Base-by-base conservation (phyloP, 2,797 vertebrate genomes). In the Chiroxiphia lanceolata region DNA sequence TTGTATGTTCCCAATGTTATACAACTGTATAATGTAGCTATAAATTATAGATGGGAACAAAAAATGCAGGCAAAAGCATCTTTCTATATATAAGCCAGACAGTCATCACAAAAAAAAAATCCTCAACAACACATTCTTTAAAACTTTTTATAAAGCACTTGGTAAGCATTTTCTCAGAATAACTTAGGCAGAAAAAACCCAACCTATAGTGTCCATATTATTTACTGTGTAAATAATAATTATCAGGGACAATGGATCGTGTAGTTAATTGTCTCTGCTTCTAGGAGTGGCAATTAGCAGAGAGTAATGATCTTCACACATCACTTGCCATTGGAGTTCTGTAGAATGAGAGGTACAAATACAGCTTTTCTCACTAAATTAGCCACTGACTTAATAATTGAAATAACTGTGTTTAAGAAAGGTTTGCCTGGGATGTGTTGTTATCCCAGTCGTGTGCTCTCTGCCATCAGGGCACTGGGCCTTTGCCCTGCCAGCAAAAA, bases 151-250 rank as follows among this genome's bases (percentile, higher is more conserved):
- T 63, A 12, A 85, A 85, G 21, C 74, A 57, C 19, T 78, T 72
- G 18, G 5, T 75, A 82, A 87, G 69, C 79, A 20, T 65, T 91
- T 95, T 76, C 47, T 86, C 22, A 60, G 70, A 87, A 67, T 56
- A 72, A 83, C 36, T 45, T 15, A 59, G 36, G 59, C 36, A 89
- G 67, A 51, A 65, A 77, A 75, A 61, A 2, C 0, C 9, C 40
- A 83, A 13, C 51, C 48, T 79, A 27, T 9, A 53, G 40, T 6
- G 21, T 71, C 53, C 56, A 13, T 89, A 48, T 68, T 71, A 51
- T 88, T 93, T 86, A 47, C 72, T 34, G 44, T 63, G 74, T 88
- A 94, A 94, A 93, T 91, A 94, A 81, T 91, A 78, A 88, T 94
- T 83, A 91, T 72, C 60, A 48, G 57, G 90, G 77, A 67, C 59